Evolutionary conservation across 2,113 vertebrate species (phyloP).

Genomic region (rat (Rattus norvegicus)): DNA sequence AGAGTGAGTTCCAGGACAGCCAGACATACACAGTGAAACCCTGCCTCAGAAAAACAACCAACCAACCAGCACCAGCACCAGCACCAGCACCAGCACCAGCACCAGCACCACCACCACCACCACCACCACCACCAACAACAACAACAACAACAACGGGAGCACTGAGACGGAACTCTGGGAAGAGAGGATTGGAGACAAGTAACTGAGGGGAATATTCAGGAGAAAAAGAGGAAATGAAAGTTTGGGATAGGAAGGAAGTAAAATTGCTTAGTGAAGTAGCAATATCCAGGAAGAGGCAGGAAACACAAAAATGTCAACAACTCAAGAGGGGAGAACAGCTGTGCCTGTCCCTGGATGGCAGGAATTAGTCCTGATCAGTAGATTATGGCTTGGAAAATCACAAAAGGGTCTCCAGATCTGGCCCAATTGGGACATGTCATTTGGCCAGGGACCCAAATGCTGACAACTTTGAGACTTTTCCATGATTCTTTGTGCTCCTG

Average conservation of each 20-base stretch:
- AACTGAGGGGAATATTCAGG: too few species aligned
- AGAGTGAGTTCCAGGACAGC: neutral
- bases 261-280: neutral
- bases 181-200: neutral
- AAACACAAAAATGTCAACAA: neutral
- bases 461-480: neutral
- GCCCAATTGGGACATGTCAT: neutral
- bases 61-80: neutral
- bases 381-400: neutral
- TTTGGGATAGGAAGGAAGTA: neutral
- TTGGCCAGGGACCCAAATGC: neutral
- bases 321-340: neutral
- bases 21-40: neutral
- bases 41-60: neutral
- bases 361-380: neutral
- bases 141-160: neutral
- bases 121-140: too few species aligned
- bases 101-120: too few species aligned
- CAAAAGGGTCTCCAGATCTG: rapidly evolving
- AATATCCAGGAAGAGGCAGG: neutral
- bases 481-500: neutral
- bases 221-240: neutral
- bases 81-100: too few species aligned
- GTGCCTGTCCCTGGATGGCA: neutral
- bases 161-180: neutral